Percentiles rank a stretch among this genome's conserved stretches.
Conservation (phyloP, 1,140 invertebrate genomes). For the Aphidius ervi region DNA sequence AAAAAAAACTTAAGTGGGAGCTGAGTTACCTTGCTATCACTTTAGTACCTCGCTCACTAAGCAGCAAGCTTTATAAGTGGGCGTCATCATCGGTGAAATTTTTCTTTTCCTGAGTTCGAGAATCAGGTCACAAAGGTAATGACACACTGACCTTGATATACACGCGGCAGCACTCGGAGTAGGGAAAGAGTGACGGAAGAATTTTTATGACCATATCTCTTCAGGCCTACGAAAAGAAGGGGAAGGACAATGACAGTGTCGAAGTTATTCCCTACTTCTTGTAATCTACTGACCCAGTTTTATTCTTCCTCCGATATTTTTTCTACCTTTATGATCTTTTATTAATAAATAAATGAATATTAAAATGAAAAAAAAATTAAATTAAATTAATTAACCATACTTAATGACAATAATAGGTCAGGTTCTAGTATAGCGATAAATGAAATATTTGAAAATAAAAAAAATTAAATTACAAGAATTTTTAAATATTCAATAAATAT, state of each 20-base stretch:
- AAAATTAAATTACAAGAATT: slow-evolving; percentile 6
- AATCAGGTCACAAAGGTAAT: slow-evolving; percentile 22
- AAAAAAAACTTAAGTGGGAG: slow-evolving; percentile 6
- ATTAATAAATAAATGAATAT: slow-evolving; percentile 24
- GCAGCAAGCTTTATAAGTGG: no score
- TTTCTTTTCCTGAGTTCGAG: no score
- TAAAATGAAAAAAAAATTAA: slow-evolving; percentile 7
- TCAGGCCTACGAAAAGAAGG: neutral
- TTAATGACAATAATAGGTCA: no score
- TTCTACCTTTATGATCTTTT: slow-evolving; percentile 25
- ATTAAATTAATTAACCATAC: neutral
- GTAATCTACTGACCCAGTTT: slow-evolving; percentile 32
- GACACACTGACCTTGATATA: slow-evolving; percentile 42
- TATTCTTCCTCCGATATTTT: slow-evolving; percentile 25
- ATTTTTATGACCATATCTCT: neutral
- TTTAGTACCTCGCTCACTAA: no score
- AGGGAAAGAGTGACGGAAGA: slow-evolving; percentile 10
- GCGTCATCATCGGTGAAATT: no score
- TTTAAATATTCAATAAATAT: no score
- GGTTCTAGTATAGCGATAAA: slow-evolving; percentile 7
- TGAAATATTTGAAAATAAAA: slow-evolving; percentile 10
- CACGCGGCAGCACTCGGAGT: neutral
- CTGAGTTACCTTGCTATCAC: slow-evolving; percentile 20
- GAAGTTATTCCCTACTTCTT: slow-evolving; percentile 24
- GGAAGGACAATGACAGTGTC: slow-evolving; percentile 31